These are phyloP conservation scores for Drosophila paranaensis DNA, from an alignment of 2,888 invertebrate genomes.

Conservation along the genomic window DNA sequence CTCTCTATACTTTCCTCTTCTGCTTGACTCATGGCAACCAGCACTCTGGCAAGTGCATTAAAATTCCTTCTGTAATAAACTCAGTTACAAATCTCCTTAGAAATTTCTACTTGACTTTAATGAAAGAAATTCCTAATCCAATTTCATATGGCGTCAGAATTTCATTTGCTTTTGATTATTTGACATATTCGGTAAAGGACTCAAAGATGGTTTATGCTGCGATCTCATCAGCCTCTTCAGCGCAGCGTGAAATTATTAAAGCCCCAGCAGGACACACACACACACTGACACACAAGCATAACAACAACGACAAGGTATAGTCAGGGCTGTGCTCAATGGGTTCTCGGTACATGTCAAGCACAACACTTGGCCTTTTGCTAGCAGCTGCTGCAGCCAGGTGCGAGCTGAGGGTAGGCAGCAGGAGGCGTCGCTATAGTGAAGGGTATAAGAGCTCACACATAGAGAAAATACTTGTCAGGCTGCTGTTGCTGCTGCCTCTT, in stretches of 20 bases:
- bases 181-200: constrained; percentile 10
- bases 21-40: background rate
- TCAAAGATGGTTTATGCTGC: constrained; percentile 3
- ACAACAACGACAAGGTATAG: constrained; percentile 32
- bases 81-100: no score
- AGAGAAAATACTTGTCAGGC: constrained; percentile 33
- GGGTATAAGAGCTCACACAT: constrained; percentile 11
- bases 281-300: background rate
- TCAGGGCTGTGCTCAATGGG: constrained; percentile 46
- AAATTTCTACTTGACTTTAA: background rate
- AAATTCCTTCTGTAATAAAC: background rate
- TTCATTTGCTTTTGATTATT: constrained; percentile 29
- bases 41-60: background rate
- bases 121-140: constrained; percentile 2
- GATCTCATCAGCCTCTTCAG: constrained; percentile 27
- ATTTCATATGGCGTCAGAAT: constrained; percentile 16
- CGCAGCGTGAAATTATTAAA: constrained; percentile 69
- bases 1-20: no score
- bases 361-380: constrained; percentile 77
- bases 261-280: constrained; percentile 46
- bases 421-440: background rate
- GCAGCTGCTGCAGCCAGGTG: constrained; percentile 64
- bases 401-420: constrained; percentile 14
- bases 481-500: constrained; percentile 45
- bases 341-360: constrained; percentile 68